These are phyloP conservation scores for Enteromius argenteus DNA, from an alignment of 2,797 vertebrate genomes.

Conservation along the genomic window DNA sequence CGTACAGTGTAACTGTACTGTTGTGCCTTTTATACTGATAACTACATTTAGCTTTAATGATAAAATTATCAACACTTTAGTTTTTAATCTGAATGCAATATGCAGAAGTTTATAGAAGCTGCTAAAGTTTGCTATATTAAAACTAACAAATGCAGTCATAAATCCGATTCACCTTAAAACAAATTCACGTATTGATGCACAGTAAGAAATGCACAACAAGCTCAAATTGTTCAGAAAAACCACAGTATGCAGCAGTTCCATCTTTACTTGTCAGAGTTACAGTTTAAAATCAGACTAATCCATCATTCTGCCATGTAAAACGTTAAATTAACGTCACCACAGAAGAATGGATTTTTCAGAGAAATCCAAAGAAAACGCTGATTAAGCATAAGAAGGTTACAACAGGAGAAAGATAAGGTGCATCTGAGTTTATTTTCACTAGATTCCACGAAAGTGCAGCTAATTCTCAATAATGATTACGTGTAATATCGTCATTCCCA, in stretches of 20 bases:
- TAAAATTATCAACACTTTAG: background rate
- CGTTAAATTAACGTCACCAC: constrained; percentile 76
- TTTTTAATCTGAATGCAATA: background rate
- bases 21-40: background rate
- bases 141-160: constrained; percentile 72
- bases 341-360: constrained; percentile 69
- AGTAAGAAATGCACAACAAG: constrained; percentile 76
- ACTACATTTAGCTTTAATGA: background rate
- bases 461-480: constrained; percentile 10
- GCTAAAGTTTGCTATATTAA: constrained; percentile 60
- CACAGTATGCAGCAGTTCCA: constrained; percentile 43
- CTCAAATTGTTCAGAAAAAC: constrained; percentile 73
- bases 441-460: constrained; percentile 11
- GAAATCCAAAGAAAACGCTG: constrained; percentile 70
- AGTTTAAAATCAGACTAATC: constrained; percentile 79
- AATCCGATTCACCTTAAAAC: constrained; percentile 77
- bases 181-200: constrained; percentile 72
- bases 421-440: constrained; percentile 1
- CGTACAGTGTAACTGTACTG: background rate
- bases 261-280: constrained; percentile 69
- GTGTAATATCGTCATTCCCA: background rate
- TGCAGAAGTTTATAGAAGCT: background rate
- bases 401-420: constrained; percentile 50
- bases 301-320: constrained; percentile 78
- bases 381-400: constrained; percentile 76